These are phyloP conservation scores for Orthonevra nobilis DNA, from an alignment of 2,888 invertebrate species.

Conservation along the genomic window DNA sequence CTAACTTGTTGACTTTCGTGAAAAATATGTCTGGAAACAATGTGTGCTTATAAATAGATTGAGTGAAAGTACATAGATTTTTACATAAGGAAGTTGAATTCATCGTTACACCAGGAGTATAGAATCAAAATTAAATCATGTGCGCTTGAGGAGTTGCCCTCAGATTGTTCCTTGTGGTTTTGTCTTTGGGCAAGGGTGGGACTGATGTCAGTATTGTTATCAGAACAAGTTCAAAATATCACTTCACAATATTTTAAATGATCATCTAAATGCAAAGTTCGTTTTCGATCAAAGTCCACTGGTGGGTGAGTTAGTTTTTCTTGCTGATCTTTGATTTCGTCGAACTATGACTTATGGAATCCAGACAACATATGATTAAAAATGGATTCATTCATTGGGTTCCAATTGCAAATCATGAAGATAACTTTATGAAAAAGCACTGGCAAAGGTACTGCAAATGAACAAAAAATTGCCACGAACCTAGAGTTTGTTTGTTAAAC, in stretches of 20 bases:
- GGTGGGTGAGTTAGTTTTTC: slow-evolving; percentile 11
- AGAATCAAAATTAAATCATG: not conserved
- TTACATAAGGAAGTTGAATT: too few species aligned
- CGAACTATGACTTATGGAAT: too few species aligned
- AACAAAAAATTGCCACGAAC: too few species aligned
- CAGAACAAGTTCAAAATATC: slow-evolving; percentile 1
- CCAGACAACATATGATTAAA: too few species aligned
- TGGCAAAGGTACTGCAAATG: too few species aligned
- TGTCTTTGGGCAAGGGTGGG: not conserved
- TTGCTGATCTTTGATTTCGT: too few species aligned
- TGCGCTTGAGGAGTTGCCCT: slow-evolving; percentile 5
- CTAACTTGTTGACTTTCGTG: slow-evolving; percentile 39
- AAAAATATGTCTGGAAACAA: too few species aligned
- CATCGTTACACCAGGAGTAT: not conserved
- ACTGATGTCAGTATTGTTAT: not conserved
- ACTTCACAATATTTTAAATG: not conserved
- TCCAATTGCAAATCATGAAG: too few species aligned
- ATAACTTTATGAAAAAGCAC: too few species aligned
- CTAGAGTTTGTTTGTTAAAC: too few species aligned
- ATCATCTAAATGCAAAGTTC: not conserved
- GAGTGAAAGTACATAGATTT: not conserved
- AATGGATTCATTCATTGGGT: too few species aligned
- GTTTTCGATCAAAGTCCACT: slow-evolving; percentile 35
- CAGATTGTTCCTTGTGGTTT: not conserved
- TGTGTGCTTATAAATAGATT: slow-evolving; percentile 33